A percentile compares a stretch with the other conserved stretches of the same genome.
phyloP scores from a whole-genome alignment of 2,797 vertebrate species.

The Etheostoma nigrum region DNA sequence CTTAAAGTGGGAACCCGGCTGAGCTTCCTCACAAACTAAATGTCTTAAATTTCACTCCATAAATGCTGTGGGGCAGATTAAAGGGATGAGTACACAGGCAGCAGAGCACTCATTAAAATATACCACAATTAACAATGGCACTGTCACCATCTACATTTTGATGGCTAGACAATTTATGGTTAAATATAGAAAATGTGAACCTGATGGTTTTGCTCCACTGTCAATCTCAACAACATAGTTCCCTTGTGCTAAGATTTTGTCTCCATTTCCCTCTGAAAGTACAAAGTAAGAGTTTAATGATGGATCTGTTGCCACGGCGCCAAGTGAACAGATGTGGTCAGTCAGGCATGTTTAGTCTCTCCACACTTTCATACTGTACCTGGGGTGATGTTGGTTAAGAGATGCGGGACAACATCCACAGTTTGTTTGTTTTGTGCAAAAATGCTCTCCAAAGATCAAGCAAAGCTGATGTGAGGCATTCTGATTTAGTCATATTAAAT shows the following conservation, averaged over 20 bases:
- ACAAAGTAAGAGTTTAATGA: no score
- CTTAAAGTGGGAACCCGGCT: constrained; percentile 36
- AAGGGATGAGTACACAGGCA: constrained; percentile 61
- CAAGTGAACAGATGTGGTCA: constrained; percentile 31
- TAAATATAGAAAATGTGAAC: constrained; percentile 42
- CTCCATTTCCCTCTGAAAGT: neutral
- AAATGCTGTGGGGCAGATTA: constrained; percentile 64
- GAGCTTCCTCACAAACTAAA: constrained; percentile 49
- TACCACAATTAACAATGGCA: constrained; percentile 53
- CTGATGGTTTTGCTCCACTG: constrained; percentile 8
- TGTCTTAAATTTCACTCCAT: constrained; percentile 60
- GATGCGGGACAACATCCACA: neutral
- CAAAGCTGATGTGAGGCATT: neutral
- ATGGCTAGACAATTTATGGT: constrained; percentile 12
- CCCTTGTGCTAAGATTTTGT: neutral
- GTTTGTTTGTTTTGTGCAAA: neutral
- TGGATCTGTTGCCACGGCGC: constrained; percentile 41
- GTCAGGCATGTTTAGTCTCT: constrained; percentile 14
- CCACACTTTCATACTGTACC: constrained; percentile 20
- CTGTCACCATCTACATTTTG: constrained; percentile 43
- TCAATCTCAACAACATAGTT: constrained; percentile 22
- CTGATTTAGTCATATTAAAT: neutral
- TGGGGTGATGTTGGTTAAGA: neutral
- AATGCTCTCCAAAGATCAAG: neutral
- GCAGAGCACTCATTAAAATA: constrained; percentile 64